Base-by-base conservation (phyloP, 2,797 vertebrate species). In the Xiphorhynchus erythropygius region DNA sequence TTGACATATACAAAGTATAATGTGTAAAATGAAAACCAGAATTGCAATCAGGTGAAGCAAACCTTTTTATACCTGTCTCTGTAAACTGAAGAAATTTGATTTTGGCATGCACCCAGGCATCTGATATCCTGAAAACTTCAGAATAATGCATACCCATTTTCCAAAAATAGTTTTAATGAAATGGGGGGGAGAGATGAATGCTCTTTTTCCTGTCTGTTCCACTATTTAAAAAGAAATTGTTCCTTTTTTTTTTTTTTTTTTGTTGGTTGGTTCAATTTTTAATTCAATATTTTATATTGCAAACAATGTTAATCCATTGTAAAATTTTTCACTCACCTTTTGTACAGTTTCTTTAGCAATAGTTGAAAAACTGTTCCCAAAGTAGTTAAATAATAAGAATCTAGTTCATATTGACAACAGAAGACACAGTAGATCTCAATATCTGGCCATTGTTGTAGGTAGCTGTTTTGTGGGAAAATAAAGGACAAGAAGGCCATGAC, bases 121-220 rank as follows among this genome's bases (percentile, higher is more conserved):
- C 32, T 2, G 4, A 60, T 74, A 64, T 12, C 11, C 37, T 67
- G 23, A 46, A 76, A 83, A 63, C 1, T 62, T 83, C 47, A 42
- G 14, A 33, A 60, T n/a, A 46, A 25, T 24, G 2, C 16, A 27
- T 33, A 30, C 1, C 3, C 9, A 17, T 84, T 86, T 83, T 86
- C 44, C 75, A 5, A 44, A 74, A 77, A 62, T 6, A 57, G 2
- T 52, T 91, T 60, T 79, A 42, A 9, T 62, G 17, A 57, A 2
- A 22, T 5, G 10, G 3, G 0, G 1, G 10, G 2, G 7, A 52
- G 49, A 60, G 5, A 62, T 4, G 0, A 84, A 75, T 37, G 32
- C 0, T 42, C 18, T 60, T 84, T 84, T 78, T 46, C 18, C 7
- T 39, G 3, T 12, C 2, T 81, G 33, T 47, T 33, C 22, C 14